Evolutionary conservation across 2,888 invertebrate genomes (phyloP).

Genomic region (Sinhomidia bicolor): DNA sequence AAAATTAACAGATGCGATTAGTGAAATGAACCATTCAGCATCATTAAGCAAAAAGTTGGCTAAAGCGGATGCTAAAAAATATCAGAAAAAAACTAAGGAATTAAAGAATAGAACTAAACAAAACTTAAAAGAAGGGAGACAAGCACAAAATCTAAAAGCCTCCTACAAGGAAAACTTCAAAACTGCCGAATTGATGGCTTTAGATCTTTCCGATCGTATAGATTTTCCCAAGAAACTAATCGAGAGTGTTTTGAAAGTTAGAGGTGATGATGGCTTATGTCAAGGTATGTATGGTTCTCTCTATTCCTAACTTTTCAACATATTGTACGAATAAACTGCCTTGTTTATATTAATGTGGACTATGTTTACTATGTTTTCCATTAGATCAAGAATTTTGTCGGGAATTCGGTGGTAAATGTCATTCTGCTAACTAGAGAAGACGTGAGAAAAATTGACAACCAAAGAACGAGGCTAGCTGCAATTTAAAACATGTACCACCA

Average conservation of each 20-base stretch:
- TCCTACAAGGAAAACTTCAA: background rate
- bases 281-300: too few species aligned
- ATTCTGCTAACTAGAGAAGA: background rate
- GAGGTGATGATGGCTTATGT: too few species aligned
- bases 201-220: background rate
- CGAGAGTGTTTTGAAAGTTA: background rate
- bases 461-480: too few species aligned
- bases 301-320: too few species aligned
- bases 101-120: background rate
- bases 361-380: background rate
- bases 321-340: background rate
- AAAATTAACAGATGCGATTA: too few species aligned
- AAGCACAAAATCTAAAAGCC: background rate
- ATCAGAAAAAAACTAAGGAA: background rate
- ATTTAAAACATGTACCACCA: too few species aligned
- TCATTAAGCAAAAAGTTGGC: too few species aligned
- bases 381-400: constrained; percentile 21
- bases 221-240: background rate
- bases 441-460: background rate
- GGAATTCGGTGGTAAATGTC: constrained; percentile 14
- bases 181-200: background rate
- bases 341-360: background rate
- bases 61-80: too few species aligned
- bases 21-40: too few species aligned
- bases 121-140: background rate